Base-by-base conservation (phyloP, 2,888 invertebrate genomes). In the Catocala fraxini region DNA sequence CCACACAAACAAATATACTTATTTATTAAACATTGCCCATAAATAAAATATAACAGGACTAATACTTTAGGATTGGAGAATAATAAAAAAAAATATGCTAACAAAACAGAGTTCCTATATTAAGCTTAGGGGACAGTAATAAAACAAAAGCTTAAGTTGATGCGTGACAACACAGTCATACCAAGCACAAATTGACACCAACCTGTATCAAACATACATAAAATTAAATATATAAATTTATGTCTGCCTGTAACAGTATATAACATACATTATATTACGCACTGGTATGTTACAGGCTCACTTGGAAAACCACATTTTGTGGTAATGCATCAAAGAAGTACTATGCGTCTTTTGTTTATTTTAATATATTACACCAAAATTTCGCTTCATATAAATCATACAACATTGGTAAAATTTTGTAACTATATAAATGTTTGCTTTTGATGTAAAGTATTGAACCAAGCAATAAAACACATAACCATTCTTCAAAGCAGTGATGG, bases 211-310 rank as follows among this genome's bases (percentile, higher is more conserved):
- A 56, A 53, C 51, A 61, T 43, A 56, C 67, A 70, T 63, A 42
- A 56, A 56, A 43, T 49, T 55, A 57, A 13, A 35, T 43, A 52
- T 42, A 56, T 45, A 56, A 25, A 48, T 35, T 56, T 57, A 60
- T 70, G 53, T 34, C 15, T 51, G 47, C 51, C 48, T 61, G 63
- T 13, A 63, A 55, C 54, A 67, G 59, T 57, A 51, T 43, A 51
- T 42, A 46, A 65, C 58, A 63, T 51, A 46, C 42, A 65, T 61
- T 55, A 39, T 39, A 39, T 62, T 65, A 65, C 35, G 56, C 52
- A 68, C 53, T 68, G 54, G 48, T 51, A 67, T 71, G 63, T 59
- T 61, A 72, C 69, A 65, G 65, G 60, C 11, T 59, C 11, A 53
- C 34, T 46, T 56, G 48, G 12, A 65, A 49, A 56, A 58, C 51